Conservation (phyloP, 2,113 vertebrate species). For the Nannobrachium achirus region DNA sequence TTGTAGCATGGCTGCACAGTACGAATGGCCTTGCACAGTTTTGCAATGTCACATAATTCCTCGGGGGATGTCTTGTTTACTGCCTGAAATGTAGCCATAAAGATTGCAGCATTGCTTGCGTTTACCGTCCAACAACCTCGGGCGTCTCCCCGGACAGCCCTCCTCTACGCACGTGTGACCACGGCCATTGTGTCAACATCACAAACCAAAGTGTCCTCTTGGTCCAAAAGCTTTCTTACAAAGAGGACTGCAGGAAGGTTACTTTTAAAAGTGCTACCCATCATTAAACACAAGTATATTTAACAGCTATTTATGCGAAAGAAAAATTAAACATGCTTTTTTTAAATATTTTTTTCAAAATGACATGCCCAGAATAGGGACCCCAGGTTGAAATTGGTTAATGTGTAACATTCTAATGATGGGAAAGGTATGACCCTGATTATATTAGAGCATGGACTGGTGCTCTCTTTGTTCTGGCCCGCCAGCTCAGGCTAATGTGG, state of each 20-base stretch:
- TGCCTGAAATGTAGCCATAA: constrained; percentile 47
- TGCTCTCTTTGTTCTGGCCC: constrained; percentile 72
- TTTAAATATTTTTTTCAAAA: too few relatives aligned
- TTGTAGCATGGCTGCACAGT: constrained; percentile 28
- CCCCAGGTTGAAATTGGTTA: not conserved
- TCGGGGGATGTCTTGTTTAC: constrained; percentile 54
- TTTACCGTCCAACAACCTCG: constrained; percentile 20
- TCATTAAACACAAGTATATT: constrained; percentile 22
- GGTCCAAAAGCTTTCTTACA: constrained; percentile 17
- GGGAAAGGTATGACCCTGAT: constrained; percentile 70
- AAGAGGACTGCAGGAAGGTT: constrained; percentile 38
- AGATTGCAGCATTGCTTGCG: constrained; percentile 27
- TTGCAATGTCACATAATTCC: constrained; percentile 61
- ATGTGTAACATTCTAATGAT: constrained; percentile 61
- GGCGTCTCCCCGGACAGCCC: constrained; percentile 9
- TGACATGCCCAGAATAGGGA: too few relatives aligned
- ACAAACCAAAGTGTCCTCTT: constrained; percentile 50
- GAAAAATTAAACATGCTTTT: too few relatives aligned
- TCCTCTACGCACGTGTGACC: constrained; percentile 29
- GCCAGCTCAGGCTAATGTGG: constrained; percentile 59
- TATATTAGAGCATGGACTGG: constrained; percentile 46
- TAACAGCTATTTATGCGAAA: too few relatives aligned
- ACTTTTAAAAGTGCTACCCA: constrained; percentile 32
- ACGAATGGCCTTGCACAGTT: constrained; percentile 44
- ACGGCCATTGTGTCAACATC: not conserved